phyloP scores from a whole-genome alignment of 2,888 invertebrate genomes.

The Nipponacmea schrenckii region DNA sequence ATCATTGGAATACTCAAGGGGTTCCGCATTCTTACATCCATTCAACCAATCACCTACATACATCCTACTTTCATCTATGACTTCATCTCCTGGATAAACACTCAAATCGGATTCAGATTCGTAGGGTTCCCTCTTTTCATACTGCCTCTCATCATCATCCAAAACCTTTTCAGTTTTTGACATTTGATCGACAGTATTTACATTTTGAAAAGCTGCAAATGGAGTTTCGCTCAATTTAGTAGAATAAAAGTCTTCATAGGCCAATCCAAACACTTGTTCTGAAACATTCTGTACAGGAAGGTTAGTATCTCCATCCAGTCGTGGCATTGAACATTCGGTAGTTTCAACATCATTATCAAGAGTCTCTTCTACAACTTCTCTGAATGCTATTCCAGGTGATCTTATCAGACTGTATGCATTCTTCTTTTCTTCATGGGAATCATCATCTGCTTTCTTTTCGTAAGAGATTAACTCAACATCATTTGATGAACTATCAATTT shows the following conservation, averaged over 20 bases:
- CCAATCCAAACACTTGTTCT: not conserved
- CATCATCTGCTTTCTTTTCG: not conserved
- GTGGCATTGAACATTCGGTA: not conserved
- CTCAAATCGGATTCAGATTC: not conserved
- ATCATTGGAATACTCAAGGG: not conserved
- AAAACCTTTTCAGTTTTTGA: too few relatives aligned
- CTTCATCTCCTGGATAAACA: not conserved
- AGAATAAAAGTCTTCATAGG: not conserved
- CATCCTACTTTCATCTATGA: not conserved
- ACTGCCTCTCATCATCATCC: not conserved
- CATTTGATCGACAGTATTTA: too few relatives aligned
- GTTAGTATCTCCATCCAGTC: constrained; percentile 6
- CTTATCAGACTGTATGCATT: not conserved
- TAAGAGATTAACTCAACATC: not conserved
- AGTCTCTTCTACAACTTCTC: not conserved
- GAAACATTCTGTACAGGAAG: constrained; percentile 11
- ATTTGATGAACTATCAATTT: not conserved
- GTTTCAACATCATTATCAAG: not conserved
- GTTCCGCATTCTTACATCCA: not conserved
- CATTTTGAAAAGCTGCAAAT: not conserved
- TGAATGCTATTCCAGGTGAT: not conserved
- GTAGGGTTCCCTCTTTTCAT: not conserved
- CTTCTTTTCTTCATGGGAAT: too few relatives aligned
- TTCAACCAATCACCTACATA: not conserved
- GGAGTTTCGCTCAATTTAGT: not conserved